Conservation (phyloP, 2,888 invertebrate genomes). For the Aphodius sticticus region DNA sequence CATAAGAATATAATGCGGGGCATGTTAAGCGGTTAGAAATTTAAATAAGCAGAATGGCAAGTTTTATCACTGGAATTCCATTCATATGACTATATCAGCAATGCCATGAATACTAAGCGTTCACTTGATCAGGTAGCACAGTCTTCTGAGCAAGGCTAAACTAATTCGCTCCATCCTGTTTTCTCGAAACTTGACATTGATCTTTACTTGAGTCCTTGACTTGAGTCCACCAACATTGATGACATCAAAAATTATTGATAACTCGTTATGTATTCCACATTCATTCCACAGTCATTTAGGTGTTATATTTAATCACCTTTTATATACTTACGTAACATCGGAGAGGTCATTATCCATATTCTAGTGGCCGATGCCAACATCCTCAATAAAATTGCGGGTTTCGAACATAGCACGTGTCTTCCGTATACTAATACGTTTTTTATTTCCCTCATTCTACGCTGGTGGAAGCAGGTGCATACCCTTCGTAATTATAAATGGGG, state of each 20-base stretch:
- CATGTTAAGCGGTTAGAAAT: neutral
- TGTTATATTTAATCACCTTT: neutral
- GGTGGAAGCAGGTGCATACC: slow-evolving; percentile 33
- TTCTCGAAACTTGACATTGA: neutral
- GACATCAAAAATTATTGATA: neutral
- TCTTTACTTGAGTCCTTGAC: too few relatives aligned
- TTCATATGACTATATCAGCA: neutral
- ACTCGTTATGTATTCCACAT: neutral
- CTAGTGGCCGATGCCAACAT: slow-evolving; percentile 9
- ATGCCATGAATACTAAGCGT: neutral
- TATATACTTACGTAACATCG: neutral
- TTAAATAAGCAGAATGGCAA: neutral
- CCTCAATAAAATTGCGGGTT: slow-evolving; percentile 23
- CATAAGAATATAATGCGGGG: neutral
- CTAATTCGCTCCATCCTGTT: neutral
- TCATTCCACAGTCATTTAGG: neutral
- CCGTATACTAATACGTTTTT: slow-evolving; percentile 21
- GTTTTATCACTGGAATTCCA: neutral
- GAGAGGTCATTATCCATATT: slow-evolving; percentile 22
- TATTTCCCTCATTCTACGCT: slow-evolving; percentile 14
- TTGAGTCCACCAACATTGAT: neutral
- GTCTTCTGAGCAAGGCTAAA: neutral
- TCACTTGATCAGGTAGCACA: neutral
- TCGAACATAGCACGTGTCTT: slow-evolving; percentile 23
- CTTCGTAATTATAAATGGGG: slow-evolving; percentile 33